Conservation (phyloP, 2,888 invertebrate genomes). For the Strigamia transsilvanica region DNA sequence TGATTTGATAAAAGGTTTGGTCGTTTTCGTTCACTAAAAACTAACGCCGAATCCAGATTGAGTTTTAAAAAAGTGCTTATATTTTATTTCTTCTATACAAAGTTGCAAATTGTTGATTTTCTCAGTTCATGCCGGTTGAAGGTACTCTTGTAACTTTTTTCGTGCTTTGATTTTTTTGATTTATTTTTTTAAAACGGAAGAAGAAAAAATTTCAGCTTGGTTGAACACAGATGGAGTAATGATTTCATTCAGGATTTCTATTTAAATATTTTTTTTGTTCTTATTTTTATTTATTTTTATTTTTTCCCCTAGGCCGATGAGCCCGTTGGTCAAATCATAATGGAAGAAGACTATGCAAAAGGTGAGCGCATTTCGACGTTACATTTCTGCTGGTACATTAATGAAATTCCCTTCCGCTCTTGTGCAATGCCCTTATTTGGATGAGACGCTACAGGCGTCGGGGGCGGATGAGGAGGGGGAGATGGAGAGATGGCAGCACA, state of each 20-base stretch:
- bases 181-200: background rate
- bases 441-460: conserved; percentile 47
- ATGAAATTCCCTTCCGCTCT: conserved; percentile 49
- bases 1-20: background rate
- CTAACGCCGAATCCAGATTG: no score
- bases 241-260: conserved; percentile 18
- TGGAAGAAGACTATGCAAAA: conserved; percentile 60
- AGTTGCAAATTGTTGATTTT: background rate
- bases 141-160: conserved; percentile 24
- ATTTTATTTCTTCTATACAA: background rate
- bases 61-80: no score
- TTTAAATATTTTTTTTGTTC: conserved; percentile 46
- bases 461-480: conserved; percentile 43
- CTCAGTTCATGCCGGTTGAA: background rate
- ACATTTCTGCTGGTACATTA: conserved; percentile 40
- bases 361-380: conserved; percentile 11
- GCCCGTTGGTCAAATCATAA: conserved; percentile 61
- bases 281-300: conserved; percentile 50
- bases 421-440: conserved; percentile 48
- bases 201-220: background rate
- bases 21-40: background rate
- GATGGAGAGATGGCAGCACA: conserved; percentile 22
- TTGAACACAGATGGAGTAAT: conserved; percentile 24
- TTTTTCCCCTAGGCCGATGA: conserved; percentile 61
- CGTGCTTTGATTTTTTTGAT: background rate